These are phyloP conservation scores for Aricia agestis DNA, from an alignment of 1,140 invertebrate genomes.

Conservation along the genomic window DNA sequence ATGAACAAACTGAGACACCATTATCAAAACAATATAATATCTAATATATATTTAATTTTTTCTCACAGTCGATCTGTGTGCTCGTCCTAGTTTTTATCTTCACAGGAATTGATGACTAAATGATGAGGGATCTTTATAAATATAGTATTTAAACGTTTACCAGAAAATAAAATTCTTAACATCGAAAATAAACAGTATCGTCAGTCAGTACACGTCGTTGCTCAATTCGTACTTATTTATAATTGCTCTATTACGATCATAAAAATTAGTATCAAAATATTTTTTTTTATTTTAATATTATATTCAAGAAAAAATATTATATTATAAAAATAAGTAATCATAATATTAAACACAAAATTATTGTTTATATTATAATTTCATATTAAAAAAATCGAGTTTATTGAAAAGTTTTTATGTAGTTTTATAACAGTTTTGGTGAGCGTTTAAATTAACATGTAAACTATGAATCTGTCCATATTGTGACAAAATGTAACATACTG, in stretches of 20 bases:
- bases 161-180: not conserved
- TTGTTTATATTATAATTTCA: too few species aligned
- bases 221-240: not conserved
- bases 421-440: not conserved
- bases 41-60: not conserved
- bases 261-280: too few species aligned
- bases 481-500: slow-evolving; percentile 64
- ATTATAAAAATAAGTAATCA: not conserved
- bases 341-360: not conserved
- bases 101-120: slow-evolving; percentile 66
- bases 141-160: slow-evolving; percentile 18
- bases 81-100: slow-evolving; percentile 69
- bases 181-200: not conserved
- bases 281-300: too few species aligned
- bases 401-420: not conserved
- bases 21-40: not conserved
- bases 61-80: slow-evolving; percentile 28
- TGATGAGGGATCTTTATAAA: slow-evolving; percentile 31
- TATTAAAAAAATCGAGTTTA: too few species aligned
- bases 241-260: too few species aligned
- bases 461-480: slow-evolving; percentile 49
- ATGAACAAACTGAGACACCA: not conserved
- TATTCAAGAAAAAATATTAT: not conserved
- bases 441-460: slow-evolving; percentile 15
- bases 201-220: not conserved